These are phyloP conservation scores for Callionymus lyra DNA, from an alignment of 2,113 vertebrate species.

Conservation along the genomic window DNA sequence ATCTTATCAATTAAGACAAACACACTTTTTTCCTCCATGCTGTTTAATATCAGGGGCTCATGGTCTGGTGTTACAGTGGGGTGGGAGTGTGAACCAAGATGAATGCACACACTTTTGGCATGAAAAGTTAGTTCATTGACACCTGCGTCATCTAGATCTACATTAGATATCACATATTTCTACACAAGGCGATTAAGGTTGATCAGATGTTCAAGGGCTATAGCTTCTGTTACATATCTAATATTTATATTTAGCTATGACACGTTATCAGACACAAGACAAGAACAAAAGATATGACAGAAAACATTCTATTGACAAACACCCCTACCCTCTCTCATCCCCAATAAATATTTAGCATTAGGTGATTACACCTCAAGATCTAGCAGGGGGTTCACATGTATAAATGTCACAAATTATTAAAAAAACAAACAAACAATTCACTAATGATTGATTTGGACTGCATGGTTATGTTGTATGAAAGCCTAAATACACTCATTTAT, in stretches of 20 bases:
- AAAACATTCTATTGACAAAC: conserved; percentile 25
- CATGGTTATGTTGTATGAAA: too few relatives aligned
- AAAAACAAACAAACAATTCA: too few relatives aligned
- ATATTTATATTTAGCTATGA: neutral
- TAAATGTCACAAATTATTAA: conserved; percentile 12
- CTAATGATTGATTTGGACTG: neutral
- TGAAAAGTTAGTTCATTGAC: conserved; percentile 50
- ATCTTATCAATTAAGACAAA: conserved; percentile 9
- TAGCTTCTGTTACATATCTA: too few relatives aligned
- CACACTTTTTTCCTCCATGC: conserved; percentile 46
- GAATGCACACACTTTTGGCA: conserved; percentile 53
- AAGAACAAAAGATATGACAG: conserved; percentile 24
- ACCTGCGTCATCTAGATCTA: conserved; percentile 15
- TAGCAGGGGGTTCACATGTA: conserved; percentile 15
- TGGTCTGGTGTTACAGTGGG: conserved; percentile 45
- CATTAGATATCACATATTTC: conserved; percentile 20
- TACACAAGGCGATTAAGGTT: conserved; percentile 20
- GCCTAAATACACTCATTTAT: too few relatives aligned
- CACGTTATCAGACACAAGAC: conserved; percentile 16
- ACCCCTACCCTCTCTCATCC: conserved; percentile 1
- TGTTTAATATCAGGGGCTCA: conserved; percentile 60
- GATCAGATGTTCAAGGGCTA: conserved; percentile 7
- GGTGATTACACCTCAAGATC: conserved; percentile 9
- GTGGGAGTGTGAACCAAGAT: conserved; percentile 27
- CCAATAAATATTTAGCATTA: conserved; percentile 7